These are phyloP conservation scores for Timandra comae DNA, from an alignment of 2,888 invertebrate species.

Conservation along the genomic window DNA sequence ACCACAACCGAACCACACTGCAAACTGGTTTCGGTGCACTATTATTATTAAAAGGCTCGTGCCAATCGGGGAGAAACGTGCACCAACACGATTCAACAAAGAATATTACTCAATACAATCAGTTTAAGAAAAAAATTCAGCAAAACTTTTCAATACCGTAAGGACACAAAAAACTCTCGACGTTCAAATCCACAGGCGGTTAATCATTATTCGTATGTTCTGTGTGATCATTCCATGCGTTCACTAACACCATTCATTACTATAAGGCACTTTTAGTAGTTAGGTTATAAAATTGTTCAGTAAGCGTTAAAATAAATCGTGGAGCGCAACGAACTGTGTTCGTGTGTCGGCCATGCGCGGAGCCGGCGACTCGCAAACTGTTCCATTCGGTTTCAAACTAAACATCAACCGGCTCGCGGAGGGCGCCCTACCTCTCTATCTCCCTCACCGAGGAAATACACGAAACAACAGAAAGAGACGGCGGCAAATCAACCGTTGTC, in stretches of 20 bases:
- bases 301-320: slow-evolving; percentile 52
- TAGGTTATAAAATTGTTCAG: slow-evolving; percentile 51
- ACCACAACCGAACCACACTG: slow-evolving; percentile 67
- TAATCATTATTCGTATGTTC: slow-evolving; percentile 39
- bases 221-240: slow-evolving; percentile 59
- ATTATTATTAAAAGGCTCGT: slow-evolving; percentile 75
- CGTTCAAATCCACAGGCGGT: slow-evolving; percentile 53
- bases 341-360: slow-evolving; percentile 61
- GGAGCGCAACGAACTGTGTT: slow-evolving; percentile 64
- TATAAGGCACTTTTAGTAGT: slow-evolving; percentile 65
- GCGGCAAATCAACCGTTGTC: slow-evolving; percentile 41
- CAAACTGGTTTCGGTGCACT: slow-evolving; percentile 74
- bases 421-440: slow-evolving; percentile 63
- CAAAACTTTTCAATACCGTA: slow-evolving; percentile 60
- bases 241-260: slow-evolving; percentile 67
- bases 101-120: slow-evolving; percentile 42
- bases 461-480: slow-evolving; percentile 47
- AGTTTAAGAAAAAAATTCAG: slow-evolving; percentile 36
- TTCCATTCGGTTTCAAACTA: slow-evolving; percentile 61
- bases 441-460: slow-evolving; percentile 52
- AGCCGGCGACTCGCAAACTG: slow-evolving; percentile 76
- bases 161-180: slow-evolving; percentile 64
- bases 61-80: slow-evolving; percentile 67
- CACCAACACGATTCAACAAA: slow-evolving; percentile 56
- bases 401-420: slow-evolving; percentile 67